Base-by-base conservation (phyloP, 2,888 invertebrate genomes). In the Drosophila leonis region DNA sequence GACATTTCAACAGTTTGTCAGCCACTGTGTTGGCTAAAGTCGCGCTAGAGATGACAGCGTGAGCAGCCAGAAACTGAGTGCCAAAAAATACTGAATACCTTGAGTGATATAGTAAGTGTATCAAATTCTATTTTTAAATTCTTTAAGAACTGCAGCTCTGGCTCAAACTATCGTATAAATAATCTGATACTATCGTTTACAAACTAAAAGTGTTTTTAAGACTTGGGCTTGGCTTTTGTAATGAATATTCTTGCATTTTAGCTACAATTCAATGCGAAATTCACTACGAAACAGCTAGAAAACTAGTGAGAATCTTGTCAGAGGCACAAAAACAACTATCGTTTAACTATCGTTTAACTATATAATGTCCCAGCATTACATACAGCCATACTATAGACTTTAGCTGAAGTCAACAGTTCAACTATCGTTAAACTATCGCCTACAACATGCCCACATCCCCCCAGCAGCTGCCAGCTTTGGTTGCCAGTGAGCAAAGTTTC, bases 1-100 rank as follows among this genome's bases (percentile, higher is more conserved):
- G 44, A 37, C 61, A 41, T 57, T 62, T 67, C 33, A 72, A 70
- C 83, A 83, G 76, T 79, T 80, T 74, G 59, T 20, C 55, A 70
- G 70, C 52, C 69, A 73, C 72, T 71, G 79, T 49, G 29, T 33
- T 33, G n/a, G 37, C 29, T 33, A 39, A 20, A 33, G 29, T 15
- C 13, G 27, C 7, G 4, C 46, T 55, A 75, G 77, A 42, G 80
- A 77, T 77, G 76, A 12, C 18, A 33, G 48, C 80, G 75, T 78
- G 78, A 48, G 54, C 33, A 20, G 42, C 37, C 37, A 18, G 1
- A n/a, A 8, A 33, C 4, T 13, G 13, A 31, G 6, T 18, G 33
- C 1, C 1, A 35, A 18, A 33, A 24, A n/a, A 27, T 12, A 29
- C 15, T 13, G 9, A 4, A 37, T 29, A 27, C n/a, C 20, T 18